Evolutionary conservation across 1,140 invertebrate genomes (phyloP), one percentile per base, ranked within the genome.

Genomic region (Heliothis subflexa): DNA sequence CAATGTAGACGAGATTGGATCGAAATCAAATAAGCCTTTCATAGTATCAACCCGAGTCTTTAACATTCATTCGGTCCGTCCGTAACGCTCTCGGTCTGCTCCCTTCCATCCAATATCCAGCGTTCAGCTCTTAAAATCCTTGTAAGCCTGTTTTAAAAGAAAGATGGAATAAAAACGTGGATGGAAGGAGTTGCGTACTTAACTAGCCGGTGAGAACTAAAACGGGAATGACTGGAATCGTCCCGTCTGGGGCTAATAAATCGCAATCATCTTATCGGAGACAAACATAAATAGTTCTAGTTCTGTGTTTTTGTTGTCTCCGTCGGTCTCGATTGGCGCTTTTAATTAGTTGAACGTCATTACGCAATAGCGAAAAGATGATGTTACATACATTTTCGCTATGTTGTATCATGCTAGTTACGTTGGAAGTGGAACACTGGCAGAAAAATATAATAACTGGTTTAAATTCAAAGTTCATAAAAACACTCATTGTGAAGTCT

Each of bases 1-100:
- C 59, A 33, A 54, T 52, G 18, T 13, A 61, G 21, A 49, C n/a
- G 78, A 79, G 50, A 79, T 75, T 59, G 72, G 62, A 79, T 79
- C 64, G 78, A 13, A 73, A 79, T 79, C 78, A 59, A 79, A 79
- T 79, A 79, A 79, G 61, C 79, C 57, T 77, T 77, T 77, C 64
- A 70, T 73, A 47, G 28, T 52, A 68, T 50, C 49, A 62, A 72
- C 45, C 52, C 66, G 16, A 54, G 45, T 75, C 72, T 70, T 79
- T 70, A 79, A 79, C 52, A 75, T 75, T 75, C 78, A 75, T 70
- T 75, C 55, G 40, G 54, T 73, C 52, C 70, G 18, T 59, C 55
- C 64, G 70, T 61, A 70, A 57, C 52, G 64, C 66, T 61, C 68
- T 59, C 55, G 54, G 70, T 49, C 14, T 70, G 59, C 50, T 55